Base-by-base conservation (phyloP, 2,888 invertebrate genomes). In the Creontiades dilutus region DNA sequence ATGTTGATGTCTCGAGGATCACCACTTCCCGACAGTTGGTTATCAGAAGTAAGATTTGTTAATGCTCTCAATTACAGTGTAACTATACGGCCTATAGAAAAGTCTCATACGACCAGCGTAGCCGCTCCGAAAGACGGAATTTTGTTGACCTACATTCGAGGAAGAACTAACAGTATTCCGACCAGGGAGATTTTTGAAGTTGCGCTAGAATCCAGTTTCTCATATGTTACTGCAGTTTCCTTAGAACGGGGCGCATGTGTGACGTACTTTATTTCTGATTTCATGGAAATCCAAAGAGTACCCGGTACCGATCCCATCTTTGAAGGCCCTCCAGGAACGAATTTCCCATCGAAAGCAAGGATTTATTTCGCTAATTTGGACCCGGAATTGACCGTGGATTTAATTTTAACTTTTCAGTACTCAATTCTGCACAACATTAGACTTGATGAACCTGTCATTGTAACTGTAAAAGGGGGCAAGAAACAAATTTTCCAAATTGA, bases 251-350 rank as follows among this genome's bases (percentile, higher is more conserved):
- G 16, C 9, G 16, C 28, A 9, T 80, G 46, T 46, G 16, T 80
- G 37, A 46, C 80, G 46, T 80, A 80, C 46, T 46, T 48, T 11
- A 23, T 80, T 80, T 19, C 80, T 19, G 80, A 80, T 80, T 80
- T 47, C 46, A 47, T 48, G 47, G 80, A 80, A 80, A 16, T 80
- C 46, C 48, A 80, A 7, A 46, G 80, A 46, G 48, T 80, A 7
- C 48, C 80, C 7, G 80, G 80, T 14, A n/a, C n/a, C 80, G 80
- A 80, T 80, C 80, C 80, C n/a, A 80, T 80, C 19, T 48, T 47
- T 13, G 48, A 80, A 28, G 80, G 80, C 11, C 80, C 80, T 16
- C 80, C 80, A 13, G 80, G 80, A 16, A 80, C 80, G 9, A 80
- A 80, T 12, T 80, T 14, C 14, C 80, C 80, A n/a, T 80, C n/a